Evolutionary conservation across 2,797 vertebrate species (phyloP).

Genomic region (Enteromius treurensis): DNA sequence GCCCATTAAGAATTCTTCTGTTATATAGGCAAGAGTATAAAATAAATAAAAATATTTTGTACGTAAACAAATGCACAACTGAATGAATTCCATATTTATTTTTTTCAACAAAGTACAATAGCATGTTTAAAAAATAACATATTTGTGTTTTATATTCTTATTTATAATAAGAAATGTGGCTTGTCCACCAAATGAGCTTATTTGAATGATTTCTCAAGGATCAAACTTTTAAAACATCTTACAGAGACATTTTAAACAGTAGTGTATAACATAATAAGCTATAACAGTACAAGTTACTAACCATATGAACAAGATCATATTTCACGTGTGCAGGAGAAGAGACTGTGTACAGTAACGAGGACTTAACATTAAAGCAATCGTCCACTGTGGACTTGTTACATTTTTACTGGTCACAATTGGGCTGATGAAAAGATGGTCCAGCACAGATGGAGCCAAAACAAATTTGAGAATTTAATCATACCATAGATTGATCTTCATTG

Average conservation of each 20-base stretch:
- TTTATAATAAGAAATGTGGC: background rate
- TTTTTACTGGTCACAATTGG: slow-evolving; percentile 40
- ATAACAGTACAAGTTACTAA: background rate
- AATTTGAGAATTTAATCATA: slow-evolving; percentile 53
- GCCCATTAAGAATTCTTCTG: background rate
- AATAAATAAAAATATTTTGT: background rate
- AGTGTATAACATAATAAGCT: background rate
- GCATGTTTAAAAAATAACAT: background rate
- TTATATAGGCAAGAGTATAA: background rate
- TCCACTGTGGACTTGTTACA: slow-evolving; percentile 47
- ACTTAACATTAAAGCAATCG: slow-evolving; percentile 36
- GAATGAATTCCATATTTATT: background rate
- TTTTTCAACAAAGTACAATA: background rate
- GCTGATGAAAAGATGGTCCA: slow-evolving; percentile 5
- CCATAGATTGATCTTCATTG: slow-evolving; percentile 36
- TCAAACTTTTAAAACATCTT: background rate
- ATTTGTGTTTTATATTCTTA: background rate
- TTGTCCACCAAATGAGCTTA: background rate
- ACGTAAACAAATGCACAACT: background rate
- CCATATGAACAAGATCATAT: slow-evolving; percentile 39
- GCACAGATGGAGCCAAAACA: slow-evolving; percentile 36
- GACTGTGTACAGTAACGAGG: slow-evolving; percentile 27
- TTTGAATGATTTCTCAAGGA: background rate
- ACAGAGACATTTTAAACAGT: background rate
- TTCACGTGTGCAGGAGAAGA: slow-evolving; percentile 12